phyloP scores from a whole-genome alignment of 1,140 invertebrate genomes.

The Campoletis sonorensis region DNA sequence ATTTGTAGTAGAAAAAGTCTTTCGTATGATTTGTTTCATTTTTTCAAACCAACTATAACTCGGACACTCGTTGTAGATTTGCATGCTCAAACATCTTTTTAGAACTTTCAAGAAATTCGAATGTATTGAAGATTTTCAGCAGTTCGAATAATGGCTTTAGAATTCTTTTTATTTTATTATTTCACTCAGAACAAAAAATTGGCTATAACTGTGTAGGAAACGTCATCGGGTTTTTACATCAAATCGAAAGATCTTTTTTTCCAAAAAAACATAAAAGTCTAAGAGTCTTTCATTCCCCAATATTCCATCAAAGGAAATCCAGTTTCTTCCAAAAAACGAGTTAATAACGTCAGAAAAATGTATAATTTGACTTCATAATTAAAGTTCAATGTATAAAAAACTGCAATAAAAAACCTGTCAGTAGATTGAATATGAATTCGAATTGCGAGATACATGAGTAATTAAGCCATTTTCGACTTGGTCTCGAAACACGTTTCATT shows the following conservation, averaged over 20 bases:
- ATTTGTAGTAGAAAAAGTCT: conserved; percentile 6
- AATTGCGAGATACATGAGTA: neutral
- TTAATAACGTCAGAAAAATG: too few species aligned
- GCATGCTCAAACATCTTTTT: neutral
- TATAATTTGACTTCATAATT: too few species aligned
- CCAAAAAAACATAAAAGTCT: neutral
- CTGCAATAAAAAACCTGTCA: neutral
- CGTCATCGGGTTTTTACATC: neutral
- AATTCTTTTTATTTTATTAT: neutral
- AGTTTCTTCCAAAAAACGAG: too few species aligned
- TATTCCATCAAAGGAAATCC: too few species aligned
- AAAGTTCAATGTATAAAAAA: too few species aligned
- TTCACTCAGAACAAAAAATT: neutral
- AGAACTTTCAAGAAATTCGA: neutral
- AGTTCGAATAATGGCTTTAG: too few species aligned
- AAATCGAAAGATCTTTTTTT: neutral
- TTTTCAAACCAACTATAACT: neutral
- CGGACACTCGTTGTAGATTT: neutral
- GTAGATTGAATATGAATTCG: too few species aligned
- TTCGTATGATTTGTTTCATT: neutral
- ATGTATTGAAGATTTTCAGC: neutral
- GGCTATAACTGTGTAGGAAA: too few species aligned
- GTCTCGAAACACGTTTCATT: neutral
- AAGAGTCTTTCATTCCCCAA: too few species aligned
- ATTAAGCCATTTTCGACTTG: neutral